Evolutionary conservation across 2,113 vertebrate genomes (phyloP).

Genomic region (Heterochromis multidens): DNA sequence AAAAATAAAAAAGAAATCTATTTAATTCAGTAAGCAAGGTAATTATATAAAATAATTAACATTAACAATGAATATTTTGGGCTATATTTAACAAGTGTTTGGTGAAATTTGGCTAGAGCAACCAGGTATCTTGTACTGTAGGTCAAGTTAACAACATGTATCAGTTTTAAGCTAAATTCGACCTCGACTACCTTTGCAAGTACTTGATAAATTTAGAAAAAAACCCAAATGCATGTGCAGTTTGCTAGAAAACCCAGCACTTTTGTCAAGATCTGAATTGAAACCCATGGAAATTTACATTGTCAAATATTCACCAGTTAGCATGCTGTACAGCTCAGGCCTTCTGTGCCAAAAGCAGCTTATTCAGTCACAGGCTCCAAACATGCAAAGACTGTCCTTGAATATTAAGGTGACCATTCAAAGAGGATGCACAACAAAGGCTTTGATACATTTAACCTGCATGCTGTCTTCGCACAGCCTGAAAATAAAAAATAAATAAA

Average conservation of each 20-base stretch:
- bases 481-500: neutral
- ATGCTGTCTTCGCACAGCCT: neutral
- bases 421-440: conserved; percentile 14
- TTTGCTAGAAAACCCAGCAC: neutral
- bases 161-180: neutral
- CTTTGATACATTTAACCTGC: conserved; percentile 4
- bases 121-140: neutral
- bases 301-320: conserved; percentile 20
- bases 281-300: conserved; percentile 20
- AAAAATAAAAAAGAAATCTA: neutral
- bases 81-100: neutral
- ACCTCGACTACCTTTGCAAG: no score
- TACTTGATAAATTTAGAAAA: no score
- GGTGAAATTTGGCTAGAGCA: neutral
- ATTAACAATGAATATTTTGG: neutral
- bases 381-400: conserved; percentile 33
- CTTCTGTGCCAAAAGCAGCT: conserved; percentile 21
- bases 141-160: neutral
- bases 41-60: neutral
- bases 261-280: conserved; percentile 30
- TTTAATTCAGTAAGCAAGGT: neutral
- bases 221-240: neutral
- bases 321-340: conserved; percentile 7
- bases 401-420: conserved; percentile 49
- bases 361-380: conserved; percentile 32